Evolutionary conservation across 2,888 invertebrate species (phyloP), one percentile per base, ranked within the genome.

Genomic region (Diploptera punctata): DNA sequence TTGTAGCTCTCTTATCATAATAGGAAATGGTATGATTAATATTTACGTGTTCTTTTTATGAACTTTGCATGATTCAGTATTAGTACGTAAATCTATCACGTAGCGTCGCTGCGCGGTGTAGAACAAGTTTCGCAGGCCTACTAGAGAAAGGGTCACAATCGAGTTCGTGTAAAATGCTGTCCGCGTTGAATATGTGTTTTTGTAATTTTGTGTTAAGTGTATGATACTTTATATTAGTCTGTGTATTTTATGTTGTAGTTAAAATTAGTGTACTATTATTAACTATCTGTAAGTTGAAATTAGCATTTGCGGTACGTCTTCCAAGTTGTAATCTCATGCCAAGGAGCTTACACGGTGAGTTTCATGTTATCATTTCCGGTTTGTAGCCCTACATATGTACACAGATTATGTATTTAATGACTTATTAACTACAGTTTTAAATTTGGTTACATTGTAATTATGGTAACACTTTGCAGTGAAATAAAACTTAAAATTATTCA

Each of bases 301-400:
- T 67, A 13, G 26, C 19, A n/a, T 29, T 57, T 24, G 16, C n/a
- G 21, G n/a, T 57, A n/a, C 29, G 29, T 57, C 57, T 57, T 57
- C 57, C 52, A 13, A 19, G 13, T 67, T 29, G 21, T 7, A 38
- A 33, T 26, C 60, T 43, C 68, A 73, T 70, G 73, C 73, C 61
- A 70, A 73, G 70, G 38, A 71, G 71, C 52, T 33, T 72, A 44
- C 21, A 69, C 60, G 69, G 70, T 74, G 68, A 73, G 75, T 73
- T 73, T 71, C 60, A 68, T 67, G 61, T 33, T 67, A 70, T 72
- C 71, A 71, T 75, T 71, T 75, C 74, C 74, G 74, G 74, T 74
- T 71, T n/a, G 38, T 38, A 67, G 43, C 7, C 26, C 1, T 29
- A 49, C 29, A 29, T 52, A 29, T 29, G n/a, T 29, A 16, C n/a